Evolutionary conservation across 2,113 vertebrate species (phyloP).

Genomic region (Peucedramus taeniatus): DNA sequence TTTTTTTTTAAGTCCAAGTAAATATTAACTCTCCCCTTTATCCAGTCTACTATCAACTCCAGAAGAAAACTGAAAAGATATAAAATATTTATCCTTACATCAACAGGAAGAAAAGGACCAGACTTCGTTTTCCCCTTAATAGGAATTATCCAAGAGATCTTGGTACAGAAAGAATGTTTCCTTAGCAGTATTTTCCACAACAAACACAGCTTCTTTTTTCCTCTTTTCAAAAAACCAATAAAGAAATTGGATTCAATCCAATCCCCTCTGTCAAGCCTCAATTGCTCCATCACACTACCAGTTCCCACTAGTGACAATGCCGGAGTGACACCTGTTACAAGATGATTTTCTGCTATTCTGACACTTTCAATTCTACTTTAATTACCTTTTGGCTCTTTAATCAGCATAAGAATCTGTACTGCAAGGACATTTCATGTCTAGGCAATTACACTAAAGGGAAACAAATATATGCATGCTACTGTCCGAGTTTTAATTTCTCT

Average conservation of each 20-base stretch:
- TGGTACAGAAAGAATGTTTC: not conserved
- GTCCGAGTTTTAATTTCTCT: not conserved
- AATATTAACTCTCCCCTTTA: conserved; percentile 7
- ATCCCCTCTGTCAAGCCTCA: not conserved
- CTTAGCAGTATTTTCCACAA: not conserved
- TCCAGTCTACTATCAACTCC: not conserved
- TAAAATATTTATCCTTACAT: not conserved
- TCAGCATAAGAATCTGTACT: not conserved
- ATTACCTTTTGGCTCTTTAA: conserved; percentile 22
- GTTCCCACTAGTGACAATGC: not conserved
- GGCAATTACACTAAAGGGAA: not conserved
- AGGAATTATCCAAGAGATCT: not conserved
- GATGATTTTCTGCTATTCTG: conserved; percentile 46
- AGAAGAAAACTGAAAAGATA: not conserved
- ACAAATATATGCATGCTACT: not conserved
- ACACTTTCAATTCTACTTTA: conserved; percentile 17
- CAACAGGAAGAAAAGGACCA: not conserved
- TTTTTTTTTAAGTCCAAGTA: not conserved
- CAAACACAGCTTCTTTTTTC: not conserved
- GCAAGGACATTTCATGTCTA: not conserved
- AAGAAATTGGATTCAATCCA: not conserved
- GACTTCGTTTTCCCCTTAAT: not conserved
- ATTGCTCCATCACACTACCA: not conserved
- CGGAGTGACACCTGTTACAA: conserved; percentile 11
- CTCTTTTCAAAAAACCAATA: not conserved